Percentiles rank a stretch among this genome's conserved stretches.
These are phyloP conservation scores for Thalpophila matura DNA, from an alignment of 2,888 invertebrate genomes.

Conservation along the genomic window DNA sequence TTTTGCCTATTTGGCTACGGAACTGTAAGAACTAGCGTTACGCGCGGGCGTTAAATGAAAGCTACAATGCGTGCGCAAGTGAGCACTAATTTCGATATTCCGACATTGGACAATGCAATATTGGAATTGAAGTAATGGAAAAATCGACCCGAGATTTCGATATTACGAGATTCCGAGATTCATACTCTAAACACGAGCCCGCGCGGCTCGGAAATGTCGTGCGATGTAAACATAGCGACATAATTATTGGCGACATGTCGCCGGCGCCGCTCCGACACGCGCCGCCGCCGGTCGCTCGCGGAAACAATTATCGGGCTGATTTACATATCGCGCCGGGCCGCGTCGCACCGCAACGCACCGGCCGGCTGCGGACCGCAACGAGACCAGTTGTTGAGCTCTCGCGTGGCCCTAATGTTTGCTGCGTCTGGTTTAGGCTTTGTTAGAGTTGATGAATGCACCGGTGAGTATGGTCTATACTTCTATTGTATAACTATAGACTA, in stretches of 20 bases:
- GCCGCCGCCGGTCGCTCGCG: conserved; percentile 9
- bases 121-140: too few species aligned
- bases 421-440: background rate
- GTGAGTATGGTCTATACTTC: too few species aligned
- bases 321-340: conserved; percentile 42
- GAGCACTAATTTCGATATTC: too few species aligned
- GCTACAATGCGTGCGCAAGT: too few species aligned
- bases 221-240: background rate
- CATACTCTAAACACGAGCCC: too few species aligned
- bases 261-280: background rate
- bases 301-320: conserved; percentile 61
- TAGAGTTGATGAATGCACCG: background rate
- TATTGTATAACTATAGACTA: too few species aligned
- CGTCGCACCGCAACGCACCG: background rate
- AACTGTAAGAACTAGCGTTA: too few species aligned
- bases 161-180: too few species aligned
- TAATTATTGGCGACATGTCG: background rate
- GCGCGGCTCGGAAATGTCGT: background rate
- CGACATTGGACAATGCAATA: too few species aligned
- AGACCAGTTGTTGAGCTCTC: conserved; percentile 5
- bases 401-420: background rate
- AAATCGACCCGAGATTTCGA: too few species aligned
- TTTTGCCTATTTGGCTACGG: too few species aligned
- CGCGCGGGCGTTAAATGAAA: too few species aligned
- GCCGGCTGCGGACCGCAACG: background rate